Base-by-base conservation (phyloP, 2,888 invertebrate species). In the Cosmopolites sordidus region DNA sequence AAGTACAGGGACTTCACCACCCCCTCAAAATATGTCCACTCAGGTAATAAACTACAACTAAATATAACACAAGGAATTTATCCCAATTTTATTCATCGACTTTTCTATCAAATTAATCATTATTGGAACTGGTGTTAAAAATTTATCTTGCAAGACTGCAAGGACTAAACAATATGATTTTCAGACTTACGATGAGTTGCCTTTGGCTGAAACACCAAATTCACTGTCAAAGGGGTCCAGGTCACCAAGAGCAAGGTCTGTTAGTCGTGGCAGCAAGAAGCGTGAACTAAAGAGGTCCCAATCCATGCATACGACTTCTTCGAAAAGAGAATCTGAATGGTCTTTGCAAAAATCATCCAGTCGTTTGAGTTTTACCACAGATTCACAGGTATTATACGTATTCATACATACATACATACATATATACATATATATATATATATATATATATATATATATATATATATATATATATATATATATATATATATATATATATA, bases 11-110 rank as follows among this genome's bases (percentile, higher is more conserved):
- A 91, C 91, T 27, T 91, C 90, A 27, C 91, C 92, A 39, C 89
- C 90, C 27, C 91, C 92, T 1, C 92, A 92, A 73, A 89, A 78
- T 69, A 90, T 89, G 66, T 89, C 91, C 17, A 92, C 92, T 16
- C 92, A 92, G 73, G 80, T 79, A 66, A 52, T 27, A n/a, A n/a
- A n/a, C n/a, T n/a, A n/a, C n/a, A n/a, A n/a, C n/a, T n/a, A n/a
- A n/a, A n/a, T n/a, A n/a, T n/a, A n/a, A n/a, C n/a, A n/a, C n/a
- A n/a, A n/a, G n/a, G n/a, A n/a, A n/a, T n/a, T n/a, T n/a, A n/a
- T n/a, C n/a, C n/a, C n/a, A n/a, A n/a, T n/a, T n/a, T n/a, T n/a
- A n/a, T n/a, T n/a, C n/a, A n/a, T n/a, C n/a, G n/a, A n/a, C n/a
- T n/a, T n/a, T n/a, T n/a, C n/a, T n/a, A n/a, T n/a, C n/a, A n/a